These are phyloP conservation scores for Notodonta ziczac DNA, from an alignment of 2,888 invertebrate species.

Conservation along the genomic window DNA sequence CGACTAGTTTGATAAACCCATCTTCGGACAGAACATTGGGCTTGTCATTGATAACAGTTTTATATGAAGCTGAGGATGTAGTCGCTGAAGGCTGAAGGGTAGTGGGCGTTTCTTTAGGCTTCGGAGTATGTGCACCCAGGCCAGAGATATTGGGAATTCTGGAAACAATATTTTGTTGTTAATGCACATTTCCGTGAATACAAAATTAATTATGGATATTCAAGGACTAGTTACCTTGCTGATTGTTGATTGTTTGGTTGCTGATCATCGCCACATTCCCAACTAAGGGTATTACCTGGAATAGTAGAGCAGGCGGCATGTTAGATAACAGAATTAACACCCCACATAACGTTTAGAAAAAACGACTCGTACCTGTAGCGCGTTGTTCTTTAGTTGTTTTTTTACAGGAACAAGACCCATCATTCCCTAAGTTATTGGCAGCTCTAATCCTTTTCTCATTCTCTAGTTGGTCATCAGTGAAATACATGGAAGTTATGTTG, in stretches of 20 bases:
- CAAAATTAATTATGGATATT: not conserved
- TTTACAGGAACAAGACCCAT: constrained; percentile 24
- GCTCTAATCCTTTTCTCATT: constrained; percentile 13
- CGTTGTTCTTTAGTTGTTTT: constrained; percentile 19
- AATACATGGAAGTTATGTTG: constrained; percentile 60
- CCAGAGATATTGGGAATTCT: constrained; percentile 18
- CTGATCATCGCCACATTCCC: constrained; percentile 37
- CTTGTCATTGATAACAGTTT: constrained; percentile 55
- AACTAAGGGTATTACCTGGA: constrained; percentile 27
- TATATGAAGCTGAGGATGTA: constrained; percentile 60
- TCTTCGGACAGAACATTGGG: constrained; percentile 38
- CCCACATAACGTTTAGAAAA: not conserved
- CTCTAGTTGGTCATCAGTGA: constrained; percentile 35
- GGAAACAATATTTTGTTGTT: constrained; percentile 9
- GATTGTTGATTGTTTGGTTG: not conserved
- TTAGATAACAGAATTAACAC: not conserved
- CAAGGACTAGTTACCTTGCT: constrained; percentile 31
- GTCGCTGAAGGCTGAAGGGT: constrained; percentile 40
- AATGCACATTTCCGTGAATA: not conserved
- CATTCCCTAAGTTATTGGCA: constrained; percentile 18
- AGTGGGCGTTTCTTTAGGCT: constrained; percentile 16
- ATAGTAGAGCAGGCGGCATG: not conserved
- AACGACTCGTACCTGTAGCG: constrained; percentile 20
- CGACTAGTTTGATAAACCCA: constrained; percentile 61
- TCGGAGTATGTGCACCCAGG: constrained; percentile 20